Evolutionary conservation across 2,113 vertebrate species (phyloP).

Genomic region (Pangasianodon hypophthalmus): DNA sequence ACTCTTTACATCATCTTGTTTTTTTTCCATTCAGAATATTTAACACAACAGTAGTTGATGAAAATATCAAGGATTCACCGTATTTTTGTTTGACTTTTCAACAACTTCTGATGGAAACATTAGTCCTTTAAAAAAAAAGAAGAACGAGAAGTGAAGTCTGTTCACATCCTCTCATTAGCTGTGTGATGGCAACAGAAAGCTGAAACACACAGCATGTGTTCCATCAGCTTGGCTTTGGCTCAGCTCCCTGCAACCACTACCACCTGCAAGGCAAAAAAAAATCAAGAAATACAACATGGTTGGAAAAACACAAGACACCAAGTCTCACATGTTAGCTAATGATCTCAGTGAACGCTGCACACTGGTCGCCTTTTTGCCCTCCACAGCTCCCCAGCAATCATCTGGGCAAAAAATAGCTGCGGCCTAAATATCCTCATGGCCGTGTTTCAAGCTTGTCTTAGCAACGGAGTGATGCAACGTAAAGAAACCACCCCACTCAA

Average conservation of each 20-base stretch:
- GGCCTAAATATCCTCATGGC: constrained; percentile 9
- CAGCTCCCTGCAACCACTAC: not conserved
- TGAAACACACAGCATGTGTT: constrained; percentile 14
- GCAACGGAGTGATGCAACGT: constrained; percentile 45
- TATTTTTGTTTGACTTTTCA: not conserved
- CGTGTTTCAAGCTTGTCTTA: constrained; percentile 24
- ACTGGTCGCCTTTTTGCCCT: not conserved
- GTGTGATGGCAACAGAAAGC: constrained; percentile 2
- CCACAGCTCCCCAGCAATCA: not conserved
- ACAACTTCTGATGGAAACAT: not conserved
- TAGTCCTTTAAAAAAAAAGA: not conserved
- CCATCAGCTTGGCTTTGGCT: constrained; percentile 6
- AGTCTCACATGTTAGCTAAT: constrained; percentile 14
- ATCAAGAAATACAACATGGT: not conserved
- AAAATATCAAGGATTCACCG: not conserved
- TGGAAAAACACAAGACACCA: not conserved
- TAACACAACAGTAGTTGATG: not conserved
- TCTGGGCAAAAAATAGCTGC: not conserved
- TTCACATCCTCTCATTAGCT: not conserved
- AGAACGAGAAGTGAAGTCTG: too few relatives aligned
- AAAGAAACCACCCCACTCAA: constrained; percentile 10
- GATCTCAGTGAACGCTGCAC: not conserved
- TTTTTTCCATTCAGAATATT: not conserved
- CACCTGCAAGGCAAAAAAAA: not conserved
- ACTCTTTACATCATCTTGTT: not conserved